Conservation (phyloP, 1,140 invertebrate genomes). For the Drosophila suzukii region DNA sequence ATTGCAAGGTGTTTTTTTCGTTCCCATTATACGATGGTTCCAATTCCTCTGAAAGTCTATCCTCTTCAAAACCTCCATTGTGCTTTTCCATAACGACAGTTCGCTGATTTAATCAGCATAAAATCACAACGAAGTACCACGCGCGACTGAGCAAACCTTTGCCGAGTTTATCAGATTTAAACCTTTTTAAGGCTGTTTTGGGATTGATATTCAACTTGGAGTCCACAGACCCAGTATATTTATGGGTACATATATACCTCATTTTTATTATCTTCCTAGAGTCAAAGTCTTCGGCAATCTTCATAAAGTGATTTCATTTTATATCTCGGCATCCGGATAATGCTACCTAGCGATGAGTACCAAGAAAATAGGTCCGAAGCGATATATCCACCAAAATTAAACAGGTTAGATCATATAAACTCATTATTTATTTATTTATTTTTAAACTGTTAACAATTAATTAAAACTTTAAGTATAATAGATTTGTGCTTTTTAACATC, state of each 20-base stretch:
- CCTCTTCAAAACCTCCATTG: slow-evolving; percentile 13
- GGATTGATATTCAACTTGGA: slow-evolving; percentile 21
- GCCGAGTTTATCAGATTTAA: slow-evolving; percentile 20
- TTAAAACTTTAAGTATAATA: no score
- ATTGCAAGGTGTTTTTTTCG: slow-evolving; percentile 21
- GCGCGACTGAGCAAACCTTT: slow-evolving; percentile 10
- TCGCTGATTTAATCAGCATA: not conserved
- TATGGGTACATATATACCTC: slow-evolving; percentile 10
- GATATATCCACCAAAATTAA: not conserved
- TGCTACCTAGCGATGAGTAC: not conserved
- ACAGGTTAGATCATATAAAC: not conserved
- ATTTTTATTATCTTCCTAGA: slow-evolving; percentile 1
- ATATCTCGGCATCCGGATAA: slow-evolving; percentile 8
- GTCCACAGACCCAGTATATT: slow-evolving; percentile 14
- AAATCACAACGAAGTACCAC: slow-evolving; percentile 18
- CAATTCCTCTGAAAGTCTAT: not conserved
- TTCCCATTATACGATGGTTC: not conserved
- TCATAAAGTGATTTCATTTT: slow-evolving; percentile 37
- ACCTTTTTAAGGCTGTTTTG: slow-evolving; percentile 5
- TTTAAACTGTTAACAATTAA: no score
- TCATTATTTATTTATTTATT: not conserved
- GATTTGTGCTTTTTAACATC: no score
- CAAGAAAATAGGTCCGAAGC: not conserved
- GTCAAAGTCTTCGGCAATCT: slow-evolving; percentile 27
- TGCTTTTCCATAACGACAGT: slow-evolving; percentile 13